A percentile compares a stretch with the other conserved stretches of the same genome.
Conservation (phyloP, 2,797 vertebrate genomes). For the Falco cherrug region DNA sequence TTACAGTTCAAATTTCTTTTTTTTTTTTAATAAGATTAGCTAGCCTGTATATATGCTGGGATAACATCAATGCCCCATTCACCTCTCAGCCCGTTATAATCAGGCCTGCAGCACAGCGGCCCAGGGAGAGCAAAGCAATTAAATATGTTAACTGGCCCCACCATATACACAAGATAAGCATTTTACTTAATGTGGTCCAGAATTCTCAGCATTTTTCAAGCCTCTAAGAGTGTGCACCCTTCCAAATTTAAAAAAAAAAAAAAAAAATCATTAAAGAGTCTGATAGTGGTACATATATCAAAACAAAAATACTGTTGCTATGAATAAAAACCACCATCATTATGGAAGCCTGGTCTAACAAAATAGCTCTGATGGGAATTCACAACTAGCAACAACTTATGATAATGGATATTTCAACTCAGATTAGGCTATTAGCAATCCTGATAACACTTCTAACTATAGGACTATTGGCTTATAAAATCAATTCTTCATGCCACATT, state of each 20-base stretch:
- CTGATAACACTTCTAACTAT: not conserved
- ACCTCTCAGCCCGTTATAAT: not conserved
- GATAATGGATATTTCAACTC: not conserved
- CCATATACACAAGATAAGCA: not conserved
- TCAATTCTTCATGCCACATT: not conserved
- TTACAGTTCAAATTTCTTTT: not conserved
- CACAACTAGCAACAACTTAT: not conserved
- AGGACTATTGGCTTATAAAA: not conserved
- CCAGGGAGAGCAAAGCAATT: not conserved
- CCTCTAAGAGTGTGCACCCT: not conserved
- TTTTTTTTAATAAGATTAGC: not conserved
- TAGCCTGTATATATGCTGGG: not conserved
- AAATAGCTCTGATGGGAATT: constrained; percentile 14
- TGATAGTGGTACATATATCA: not conserved
- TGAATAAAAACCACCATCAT: not conserved
- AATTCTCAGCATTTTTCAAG: not conserved
- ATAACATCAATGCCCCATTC: not conserved
- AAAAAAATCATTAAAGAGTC: not conserved
- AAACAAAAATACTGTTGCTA: not conserved
- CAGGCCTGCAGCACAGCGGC: not conserved
- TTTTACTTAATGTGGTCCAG: not conserved
- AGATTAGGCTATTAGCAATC: not conserved
- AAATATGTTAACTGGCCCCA: not conserved
- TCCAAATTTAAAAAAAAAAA: not conserved
- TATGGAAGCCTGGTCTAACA: not conserved